phyloP scores from a whole-genome alignment of 2,797 vertebrate genomes.

The Melopsittacus undulatus region DNA sequence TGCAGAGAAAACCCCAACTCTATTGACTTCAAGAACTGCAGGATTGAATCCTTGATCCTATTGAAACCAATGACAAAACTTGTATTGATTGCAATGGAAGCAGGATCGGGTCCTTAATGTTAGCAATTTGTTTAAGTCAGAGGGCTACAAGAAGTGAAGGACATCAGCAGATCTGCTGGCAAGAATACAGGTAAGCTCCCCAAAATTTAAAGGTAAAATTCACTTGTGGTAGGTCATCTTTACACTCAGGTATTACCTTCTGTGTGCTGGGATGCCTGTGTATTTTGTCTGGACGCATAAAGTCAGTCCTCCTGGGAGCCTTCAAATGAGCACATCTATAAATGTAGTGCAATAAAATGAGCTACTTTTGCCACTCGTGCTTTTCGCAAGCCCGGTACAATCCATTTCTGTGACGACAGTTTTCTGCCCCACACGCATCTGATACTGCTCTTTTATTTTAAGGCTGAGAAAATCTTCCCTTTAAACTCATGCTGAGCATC shows the following conservation, averaged over 20 bases:
- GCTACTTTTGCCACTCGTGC: constrained; percentile 39
- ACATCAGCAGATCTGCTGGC: background rate
- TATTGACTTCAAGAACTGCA: background rate
- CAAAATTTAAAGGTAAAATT: constrained; percentile 1
- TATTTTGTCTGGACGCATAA: background rate
- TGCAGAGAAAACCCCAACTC: background rate
- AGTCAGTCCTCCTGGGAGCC: constrained; percentile 41
- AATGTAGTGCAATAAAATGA: constrained; percentile 34
- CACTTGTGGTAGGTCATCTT: background rate
- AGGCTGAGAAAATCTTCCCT: constrained; percentile 69
- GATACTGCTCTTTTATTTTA: constrained; percentile 69
- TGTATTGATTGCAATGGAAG: background rate
- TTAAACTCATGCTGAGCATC: constrained; percentile 66
- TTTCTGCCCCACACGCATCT: constrained; percentile 46
- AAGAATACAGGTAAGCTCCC: background rate
- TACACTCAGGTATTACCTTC: rapidly evolving
- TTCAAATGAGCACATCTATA: constrained; percentile 42
- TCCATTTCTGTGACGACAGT: constrained; percentile 51
- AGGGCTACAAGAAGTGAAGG: background rate
- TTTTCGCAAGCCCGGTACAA: constrained; percentile 31
- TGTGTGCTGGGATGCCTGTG: background rate
- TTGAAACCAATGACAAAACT: constrained; percentile 33
- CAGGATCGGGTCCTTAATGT: constrained; percentile 19
- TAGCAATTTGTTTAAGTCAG: background rate
- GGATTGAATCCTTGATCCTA: constrained; percentile 1